Base-by-base conservation (phyloP, 2,797 vertebrate genomes). In the Channa striata region DNA sequence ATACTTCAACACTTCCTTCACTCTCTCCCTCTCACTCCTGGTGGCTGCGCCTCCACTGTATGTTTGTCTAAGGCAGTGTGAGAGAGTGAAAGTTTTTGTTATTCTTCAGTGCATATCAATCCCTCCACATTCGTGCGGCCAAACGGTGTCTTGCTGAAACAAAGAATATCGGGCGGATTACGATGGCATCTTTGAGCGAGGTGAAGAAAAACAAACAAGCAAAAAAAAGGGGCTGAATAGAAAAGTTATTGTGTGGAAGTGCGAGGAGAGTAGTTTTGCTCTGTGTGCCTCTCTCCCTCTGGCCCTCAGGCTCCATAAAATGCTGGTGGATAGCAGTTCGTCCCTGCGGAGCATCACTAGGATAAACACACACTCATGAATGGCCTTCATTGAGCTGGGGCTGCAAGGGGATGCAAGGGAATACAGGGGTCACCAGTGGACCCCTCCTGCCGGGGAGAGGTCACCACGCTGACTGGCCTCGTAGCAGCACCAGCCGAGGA, bases 291-390 rank as follows among this genome's bases (percentile, higher is more conserved):
- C 77, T 73, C 71, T 39, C 87, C 87, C 91, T 84, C 90, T 87
- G 86, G 36, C 92, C 73, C 92, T 88, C 84, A 81, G 68, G 92
- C 91, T 96, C 95, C 93, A 95, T 96, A 95, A 96, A 96, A 91
- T 92, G 91, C 86, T 90, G 92, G 89, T 91, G 91, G 91, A 94
- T 92, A 93, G 93, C 94, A 87, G 92, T 93, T 88, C 88, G 93
- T 96, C 95, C 94, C 95, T 93, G 93, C 64, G 86, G 93, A 96
- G 93, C 92, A 94, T 93, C 92, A 88, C 93, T 81, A 95, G 94
- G 91, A 93, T 96, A 97, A 97, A 97, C 94, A 97, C 80, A 71
- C 68, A 82, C 87, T 92, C 88, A 94, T 97, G 96, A 97, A 97
- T 95, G 93, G 95, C 85, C 86, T 89, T 91, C 95, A 95, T 96